Conservation (phyloP, 2,888 invertebrate species). For the Amphipoea oculea region DNA sequence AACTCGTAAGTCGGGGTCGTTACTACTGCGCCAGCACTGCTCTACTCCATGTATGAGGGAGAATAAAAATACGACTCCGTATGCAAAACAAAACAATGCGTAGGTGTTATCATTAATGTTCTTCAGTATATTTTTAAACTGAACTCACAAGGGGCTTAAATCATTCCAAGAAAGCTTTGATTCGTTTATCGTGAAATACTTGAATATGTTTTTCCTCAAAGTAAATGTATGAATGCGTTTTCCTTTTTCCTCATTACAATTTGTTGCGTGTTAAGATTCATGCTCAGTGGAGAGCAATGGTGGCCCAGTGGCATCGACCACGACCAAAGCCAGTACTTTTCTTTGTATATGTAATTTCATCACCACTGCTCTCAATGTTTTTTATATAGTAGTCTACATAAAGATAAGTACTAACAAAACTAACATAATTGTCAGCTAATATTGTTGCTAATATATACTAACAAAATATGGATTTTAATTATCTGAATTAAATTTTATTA, state of each 20-base stretch:
- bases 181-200: constrained; percentile 16
- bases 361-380: no score
- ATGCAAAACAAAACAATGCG: constrained; percentile 7
- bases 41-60: neutral
- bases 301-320: no score
- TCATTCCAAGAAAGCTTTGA: constrained; percentile 49
- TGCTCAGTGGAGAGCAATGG: neutral
- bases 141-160: constrained; percentile 15
- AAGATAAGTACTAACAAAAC: no score
- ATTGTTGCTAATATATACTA: no score
- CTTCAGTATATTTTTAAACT: constrained; percentile 38
- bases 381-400: no score
- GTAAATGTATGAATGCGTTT: constrained; percentile 28
- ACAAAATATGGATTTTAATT: no score
- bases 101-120: neutral
- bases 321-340: no score
- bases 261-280: neutral
- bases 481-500: no score
- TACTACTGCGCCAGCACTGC: neutral
- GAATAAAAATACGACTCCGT: neutral
- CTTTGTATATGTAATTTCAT: no score
- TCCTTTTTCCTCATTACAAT: constrained; percentile 46
- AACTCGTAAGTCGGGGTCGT: neutral
- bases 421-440: no score
- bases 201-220: constrained; percentile 43